Evolutionary conservation across 92 coral and sea anemone genomes (phyloP).

Genomic region (Anthopleura xanthogrammica): DNA sequence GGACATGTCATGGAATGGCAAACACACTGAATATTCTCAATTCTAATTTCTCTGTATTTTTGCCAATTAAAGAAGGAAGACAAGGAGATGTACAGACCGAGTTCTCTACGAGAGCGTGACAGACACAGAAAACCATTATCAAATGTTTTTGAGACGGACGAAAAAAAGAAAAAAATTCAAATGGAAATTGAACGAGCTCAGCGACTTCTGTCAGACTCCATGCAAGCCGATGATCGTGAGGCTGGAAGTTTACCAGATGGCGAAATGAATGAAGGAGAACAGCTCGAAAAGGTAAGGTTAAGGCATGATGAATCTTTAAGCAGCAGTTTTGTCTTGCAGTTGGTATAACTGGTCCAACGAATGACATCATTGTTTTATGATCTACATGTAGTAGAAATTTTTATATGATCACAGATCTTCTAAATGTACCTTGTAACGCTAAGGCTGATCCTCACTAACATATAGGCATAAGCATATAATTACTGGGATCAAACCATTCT

Average conservation of each 20-base stretch:
- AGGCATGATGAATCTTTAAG: not conserved
- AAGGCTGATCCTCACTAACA: too few species aligned
- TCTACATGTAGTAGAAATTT: too few species aligned
- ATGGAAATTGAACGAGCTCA: constrained; percentile 85
- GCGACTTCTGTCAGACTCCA: constrained; percentile 27
- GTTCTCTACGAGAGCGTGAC: constrained; percentile 78
- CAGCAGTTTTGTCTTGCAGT: not conserved
- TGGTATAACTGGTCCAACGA: not conserved
- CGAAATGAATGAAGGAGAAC: constrained; percentile 78
- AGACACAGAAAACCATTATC: constrained; percentile 65
- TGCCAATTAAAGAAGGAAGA: constrained; percentile 45
- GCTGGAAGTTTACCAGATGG: constrained; percentile 63
- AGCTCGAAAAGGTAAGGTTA: constrained; percentile 64
- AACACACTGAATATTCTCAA: not conserved
- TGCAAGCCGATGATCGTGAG: constrained; percentile 29
- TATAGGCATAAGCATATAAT: too few species aligned
- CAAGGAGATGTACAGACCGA: constrained; percentile 68
- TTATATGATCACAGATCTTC: too few species aligned
- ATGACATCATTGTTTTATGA: too few species aligned
- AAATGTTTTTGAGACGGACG: constrained; percentile 74
- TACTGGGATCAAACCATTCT: too few species aligned
- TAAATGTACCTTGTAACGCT: too few species aligned
- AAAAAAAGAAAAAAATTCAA: constrained; percentile 70
- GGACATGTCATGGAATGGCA: too few species aligned
- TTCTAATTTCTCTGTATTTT: not conserved